Evolutionary conservation across 2,797 vertebrate species (phyloP), one percentile per base, ranked within the genome.

Genomic region (Anabas testudineus): DNA sequence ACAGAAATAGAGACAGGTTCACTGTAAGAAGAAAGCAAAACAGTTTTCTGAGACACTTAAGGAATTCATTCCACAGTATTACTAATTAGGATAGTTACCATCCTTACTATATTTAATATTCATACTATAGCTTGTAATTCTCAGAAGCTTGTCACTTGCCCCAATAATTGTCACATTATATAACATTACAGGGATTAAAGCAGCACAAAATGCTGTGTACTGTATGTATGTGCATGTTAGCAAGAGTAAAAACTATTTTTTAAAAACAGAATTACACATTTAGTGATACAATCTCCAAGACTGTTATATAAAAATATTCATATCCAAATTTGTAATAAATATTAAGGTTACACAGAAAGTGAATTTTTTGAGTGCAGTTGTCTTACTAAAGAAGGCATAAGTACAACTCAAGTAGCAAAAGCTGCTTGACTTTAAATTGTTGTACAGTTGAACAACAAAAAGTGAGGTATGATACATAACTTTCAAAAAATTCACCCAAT

Each of bases 141-240:
- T 86, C 74, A 86, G 74, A 76, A 48, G 48, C 14, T 4, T 60
- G 62, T 78, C 71, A 55, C 12, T 59, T 63, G 21, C 36, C 71
- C 51, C 18, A 12, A 54, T 62, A 47, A 41, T 51, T 19, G 10
- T 24, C 26, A 43, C 22, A 41, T 45, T 36, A 49, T 30, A 24
- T 34, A 41, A 61, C 4, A 8, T 43, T 1, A 16, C 7, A 58
- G 16, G 16, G 7, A 3, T 55, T 22, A 36, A 48, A 55, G 22
- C 71, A 34, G 24, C 46, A 68, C n/a, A n/a, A n/a, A n/a, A n/a
- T n/a, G n/a, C n/a, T n/a, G n/a, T n/a, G n/a, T n/a, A 22, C 10
- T 32, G 9, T 28, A 16, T 37, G 15, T 30, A 39, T 19, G 10
- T 48, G 36, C 18, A 49, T 48, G 66, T 59, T 36, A 55, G 12